Evolutionary conservation across 2,797 vertebrate genomes (phyloP).

Genomic region (Allobates femoralis): DNA sequence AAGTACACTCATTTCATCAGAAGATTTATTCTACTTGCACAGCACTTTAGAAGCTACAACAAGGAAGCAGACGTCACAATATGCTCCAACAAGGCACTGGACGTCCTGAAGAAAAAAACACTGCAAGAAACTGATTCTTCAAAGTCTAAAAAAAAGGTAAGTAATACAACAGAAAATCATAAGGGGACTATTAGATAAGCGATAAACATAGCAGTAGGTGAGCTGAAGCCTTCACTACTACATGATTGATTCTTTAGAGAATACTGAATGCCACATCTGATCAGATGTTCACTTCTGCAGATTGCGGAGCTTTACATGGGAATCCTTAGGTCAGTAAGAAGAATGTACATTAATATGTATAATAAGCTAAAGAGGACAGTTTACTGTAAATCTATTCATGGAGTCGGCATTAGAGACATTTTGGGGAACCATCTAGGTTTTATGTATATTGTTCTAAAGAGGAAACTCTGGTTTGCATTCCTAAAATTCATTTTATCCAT

Average conservation of each 20-base stretch:
- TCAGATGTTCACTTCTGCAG: too few species aligned
- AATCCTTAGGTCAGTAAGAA: neutral
- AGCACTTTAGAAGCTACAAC: neutral
- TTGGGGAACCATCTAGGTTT: too few species aligned
- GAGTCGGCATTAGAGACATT: too few species aligned
- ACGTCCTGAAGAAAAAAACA: neutral
- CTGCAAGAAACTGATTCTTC: neutral
- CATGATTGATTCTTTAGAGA: too few species aligned
- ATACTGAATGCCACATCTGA: too few species aligned
- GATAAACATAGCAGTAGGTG: neutral
- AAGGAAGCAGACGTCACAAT: slow-evolving; percentile 40
- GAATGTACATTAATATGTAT: neutral
- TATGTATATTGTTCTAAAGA: too few species aligned
- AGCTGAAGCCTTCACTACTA: too few species aligned
- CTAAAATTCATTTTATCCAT: too few species aligned
- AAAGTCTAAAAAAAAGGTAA: slow-evolving; percentile 9
- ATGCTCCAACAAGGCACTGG: neutral
- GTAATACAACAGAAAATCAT: neutral
- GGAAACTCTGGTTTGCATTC: too few species aligned
- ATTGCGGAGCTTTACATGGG: too few species aligned
- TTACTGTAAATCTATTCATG: too few species aligned
- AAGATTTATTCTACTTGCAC: slow-evolving; percentile 14
- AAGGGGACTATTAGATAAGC: neutral
- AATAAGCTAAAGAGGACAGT: neutral
- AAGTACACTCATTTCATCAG: slow-evolving; percentile 11